Evolutionary conservation across 2,888 invertebrate species (phyloP).

Genomic region (Leucophora obtusa): DNA sequence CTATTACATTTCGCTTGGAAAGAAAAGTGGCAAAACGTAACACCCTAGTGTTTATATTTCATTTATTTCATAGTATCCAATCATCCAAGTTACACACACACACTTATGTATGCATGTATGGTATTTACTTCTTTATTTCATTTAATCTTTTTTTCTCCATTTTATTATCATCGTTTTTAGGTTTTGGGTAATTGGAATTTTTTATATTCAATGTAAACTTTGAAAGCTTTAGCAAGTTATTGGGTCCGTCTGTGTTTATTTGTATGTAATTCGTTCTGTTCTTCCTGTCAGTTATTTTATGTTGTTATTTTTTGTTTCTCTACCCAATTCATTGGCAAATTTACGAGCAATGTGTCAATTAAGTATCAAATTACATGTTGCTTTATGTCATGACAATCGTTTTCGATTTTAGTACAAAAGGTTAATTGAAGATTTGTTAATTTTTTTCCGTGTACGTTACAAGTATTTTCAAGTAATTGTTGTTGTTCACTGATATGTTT

Average conservation of each 20-base stretch:
- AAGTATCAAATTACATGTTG: constrained; percentile 79
- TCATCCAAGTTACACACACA: background rate
- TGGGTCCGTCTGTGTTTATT: background rate
- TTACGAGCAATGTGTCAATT: constrained; percentile 79
- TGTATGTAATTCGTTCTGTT: background rate
- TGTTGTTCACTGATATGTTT: background rate
- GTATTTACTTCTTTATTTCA: background rate
- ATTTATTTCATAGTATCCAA: background rate
- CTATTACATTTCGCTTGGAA: no score
- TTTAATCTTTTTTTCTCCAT: background rate
- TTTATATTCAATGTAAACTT: constrained; percentile 1
- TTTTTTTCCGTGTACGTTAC: background rate
- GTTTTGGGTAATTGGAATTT: background rate
- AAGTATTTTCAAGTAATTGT: background rate
- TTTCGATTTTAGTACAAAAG: constrained; percentile 64
- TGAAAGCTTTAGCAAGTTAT: background rate
- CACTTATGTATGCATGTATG: background rate
- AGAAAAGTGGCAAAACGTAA: no score
- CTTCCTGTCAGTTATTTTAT: constrained; percentile 2
- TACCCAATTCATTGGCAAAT: constrained; percentile 70
- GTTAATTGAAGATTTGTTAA: constrained; percentile 72
- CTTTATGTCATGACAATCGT: constrained; percentile 74
- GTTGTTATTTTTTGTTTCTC: constrained; percentile 3
- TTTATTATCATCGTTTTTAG: constrained; percentile 6
- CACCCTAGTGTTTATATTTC: background rate